phyloP scores from a whole-genome alignment of 2,888 invertebrate species.

The Lochmaea crataegi region DNA sequence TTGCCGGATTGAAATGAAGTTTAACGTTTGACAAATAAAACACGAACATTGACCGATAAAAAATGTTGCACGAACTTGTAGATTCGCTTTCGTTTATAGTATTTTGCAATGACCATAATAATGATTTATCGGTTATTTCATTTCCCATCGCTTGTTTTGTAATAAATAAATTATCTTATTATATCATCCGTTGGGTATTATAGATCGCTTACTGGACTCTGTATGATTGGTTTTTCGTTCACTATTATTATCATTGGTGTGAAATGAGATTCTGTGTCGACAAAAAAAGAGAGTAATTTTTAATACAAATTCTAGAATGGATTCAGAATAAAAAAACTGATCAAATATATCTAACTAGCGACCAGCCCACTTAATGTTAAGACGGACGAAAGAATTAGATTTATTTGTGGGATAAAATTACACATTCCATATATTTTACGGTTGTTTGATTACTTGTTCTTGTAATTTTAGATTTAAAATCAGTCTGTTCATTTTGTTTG shows the following conservation, averaged over 20 bases:
- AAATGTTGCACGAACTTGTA: no score
- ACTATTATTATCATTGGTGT: constrained; percentile 10
- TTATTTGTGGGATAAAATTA: neutral
- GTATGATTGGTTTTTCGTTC: neutral
- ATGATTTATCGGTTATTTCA: neutral
- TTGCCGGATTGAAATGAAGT: no score
- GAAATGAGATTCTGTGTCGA: constrained; percentile 3
- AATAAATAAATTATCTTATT: neutral
- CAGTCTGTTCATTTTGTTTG: no score
- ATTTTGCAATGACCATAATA: neutral
- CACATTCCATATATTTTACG: neutral
- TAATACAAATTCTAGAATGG: constrained; percentile 1
- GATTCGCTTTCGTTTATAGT: neutral
- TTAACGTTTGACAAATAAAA: no score
- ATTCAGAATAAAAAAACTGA: neutral
- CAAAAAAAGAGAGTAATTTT: neutral
- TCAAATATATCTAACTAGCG: constrained; percentile 3
- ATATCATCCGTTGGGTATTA: neutral
- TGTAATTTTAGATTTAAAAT: neutral
- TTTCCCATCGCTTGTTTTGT: neutral
- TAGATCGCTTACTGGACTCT: neutral
- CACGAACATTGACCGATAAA: no score
- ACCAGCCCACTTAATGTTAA: neutral
- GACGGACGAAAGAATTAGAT: neutral
- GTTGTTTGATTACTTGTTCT: neutral